Evolutionary conservation across 2,888 invertebrate species (phyloP).

Genomic region (Drosophila kanekoi): DNA sequence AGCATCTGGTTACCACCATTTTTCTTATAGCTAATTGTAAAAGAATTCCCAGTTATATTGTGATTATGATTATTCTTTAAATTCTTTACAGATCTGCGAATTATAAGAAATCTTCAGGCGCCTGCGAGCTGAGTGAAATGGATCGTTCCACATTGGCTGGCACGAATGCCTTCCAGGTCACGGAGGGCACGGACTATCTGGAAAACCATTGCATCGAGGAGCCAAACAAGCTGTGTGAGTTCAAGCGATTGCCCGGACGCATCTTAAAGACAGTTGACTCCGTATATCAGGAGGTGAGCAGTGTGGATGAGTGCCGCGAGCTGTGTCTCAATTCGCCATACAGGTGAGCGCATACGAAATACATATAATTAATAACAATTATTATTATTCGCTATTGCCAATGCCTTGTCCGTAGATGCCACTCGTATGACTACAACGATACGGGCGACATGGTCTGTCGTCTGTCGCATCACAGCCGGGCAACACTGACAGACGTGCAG

Average conservation of each 20-base stretch:
- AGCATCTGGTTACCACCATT: no score
- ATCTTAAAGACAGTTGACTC: slow-evolving; percentile 97
- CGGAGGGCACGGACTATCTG: slow-evolving; percentile 84
- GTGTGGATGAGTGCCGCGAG: slow-evolving; percentile 94
- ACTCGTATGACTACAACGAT: slow-evolving; percentile 97
- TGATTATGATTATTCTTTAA: slow-evolving; percentile 8
- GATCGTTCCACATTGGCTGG: slow-evolving; percentile 95
- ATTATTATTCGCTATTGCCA: not conserved
- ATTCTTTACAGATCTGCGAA: slow-evolving; percentile 91
- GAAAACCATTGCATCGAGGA: slow-evolving; percentile 96
- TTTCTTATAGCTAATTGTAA: no score
- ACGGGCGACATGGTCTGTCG: slow-evolving; percentile 86
- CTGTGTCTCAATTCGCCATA: slow-evolving; percentile 94
- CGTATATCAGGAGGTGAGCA: slow-evolving; percentile 94
- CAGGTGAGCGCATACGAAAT: slow-evolving; percentile 83
- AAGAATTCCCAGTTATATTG: no score
- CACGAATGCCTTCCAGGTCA: slow-evolving; percentile 90
- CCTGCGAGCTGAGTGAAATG: slow-evolving; percentile 95
- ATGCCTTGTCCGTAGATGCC: slow-evolving; percentile 87
- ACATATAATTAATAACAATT: no score
- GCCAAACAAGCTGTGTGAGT: slow-evolving; percentile 95
- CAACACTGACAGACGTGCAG: slow-evolving; percentile 94
- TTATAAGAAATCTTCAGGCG: slow-evolving; percentile 93
- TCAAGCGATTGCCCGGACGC: slow-evolving; percentile 94
- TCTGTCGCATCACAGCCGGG: slow-evolving; percentile 95